Base-by-base conservation (phyloP, 2,888 invertebrate species). In the Troides helena region DNA sequence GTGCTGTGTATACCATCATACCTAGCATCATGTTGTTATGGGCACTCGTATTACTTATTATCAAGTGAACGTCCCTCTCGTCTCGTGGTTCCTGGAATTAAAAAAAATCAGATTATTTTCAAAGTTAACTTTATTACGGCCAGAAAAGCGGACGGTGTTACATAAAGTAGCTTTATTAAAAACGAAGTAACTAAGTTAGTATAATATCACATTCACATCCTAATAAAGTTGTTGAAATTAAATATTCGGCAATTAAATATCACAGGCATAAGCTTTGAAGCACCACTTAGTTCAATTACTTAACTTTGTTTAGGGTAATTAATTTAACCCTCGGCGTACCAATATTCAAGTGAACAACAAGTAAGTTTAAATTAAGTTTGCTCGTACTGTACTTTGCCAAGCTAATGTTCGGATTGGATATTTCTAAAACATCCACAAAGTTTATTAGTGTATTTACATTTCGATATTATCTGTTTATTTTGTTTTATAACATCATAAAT, bases 301-400 rank as follows among this genome's bases (percentile, higher is more conserved):
- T 64, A 64, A 64, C 53, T 64, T 64, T 56, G 63, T 56, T 30
- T n/a, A 64, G 63, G 36, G 63, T 36, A 64, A 64, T 64, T 30
- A 64, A 56, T 64, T 64, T 64, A 64, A 56, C n/a, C 56, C 36
- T 30, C 53, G 36, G n/a, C 30, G 56, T 36, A 56, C 64, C 64
- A 64, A 64, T 65, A 65, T 65, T 65, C 56, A 58, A 65, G 64
- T 57, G 56, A 65, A 65, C 57, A 57, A 58, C 58, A 60, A 60
- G 36, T 65, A 43, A 58, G 64, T 64, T 56, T 56, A 56, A 36
- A 64, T 64, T 64, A 50, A 64, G 56, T n/a, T 64, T 53, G 56
- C 30, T 30, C 30, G 56, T 23, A 56, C 21, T 25, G 12, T 6
- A 56, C 36, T 18, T 56, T 64, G 18, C 14, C n/a, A 36, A 64